phyloP scores from a whole-genome alignment of 2,113 vertebrate genomes.

The Nannobrachium achirus region DNA sequence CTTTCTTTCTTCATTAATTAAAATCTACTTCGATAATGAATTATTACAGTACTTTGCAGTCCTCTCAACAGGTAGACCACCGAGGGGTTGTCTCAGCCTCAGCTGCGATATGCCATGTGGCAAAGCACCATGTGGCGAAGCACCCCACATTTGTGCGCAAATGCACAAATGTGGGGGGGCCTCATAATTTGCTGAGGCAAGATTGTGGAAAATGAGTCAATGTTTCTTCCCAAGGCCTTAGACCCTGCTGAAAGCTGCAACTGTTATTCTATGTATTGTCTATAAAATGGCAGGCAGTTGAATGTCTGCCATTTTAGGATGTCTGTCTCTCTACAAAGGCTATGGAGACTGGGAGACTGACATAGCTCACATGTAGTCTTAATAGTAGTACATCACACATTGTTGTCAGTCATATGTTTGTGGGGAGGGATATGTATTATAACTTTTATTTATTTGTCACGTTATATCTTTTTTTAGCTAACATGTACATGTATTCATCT shows the following conservation, averaged over 20 bases:
- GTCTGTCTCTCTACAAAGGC: too few species aligned
- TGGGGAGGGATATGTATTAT: constrained; percentile 46
- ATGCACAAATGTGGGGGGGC: too few species aligned
- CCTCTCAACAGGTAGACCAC: not conserved
- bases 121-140: too few species aligned
- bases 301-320: constrained; percentile 5
- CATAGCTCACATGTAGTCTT: too few species aligned
- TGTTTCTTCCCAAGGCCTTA: constrained; percentile 63
- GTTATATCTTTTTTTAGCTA: constrained; percentile 54
- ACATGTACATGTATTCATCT: constrained; percentile 59
- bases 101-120: constrained; percentile 25
- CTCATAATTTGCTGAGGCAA: constrained; percentile 22
- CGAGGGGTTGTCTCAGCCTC: constrained; percentile 11
- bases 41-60: constrained; percentile 7
- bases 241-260: constrained; percentile 59
- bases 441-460: constrained; percentile 74
- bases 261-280: constrained; percentile 33
- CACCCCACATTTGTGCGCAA: too few species aligned
- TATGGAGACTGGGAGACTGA: too few species aligned
- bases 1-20: not conserved
- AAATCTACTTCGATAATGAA: constrained; percentile 8
- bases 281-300: constrained; percentile 39
- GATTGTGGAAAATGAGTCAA: constrained; percentile 50
- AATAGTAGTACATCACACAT: constrained; percentile 15
- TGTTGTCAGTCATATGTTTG: constrained; percentile 14